Base-by-base conservation (phyloP, 2,113 vertebrate genomes). In the Phalacrocorax aristotelis region DNA sequence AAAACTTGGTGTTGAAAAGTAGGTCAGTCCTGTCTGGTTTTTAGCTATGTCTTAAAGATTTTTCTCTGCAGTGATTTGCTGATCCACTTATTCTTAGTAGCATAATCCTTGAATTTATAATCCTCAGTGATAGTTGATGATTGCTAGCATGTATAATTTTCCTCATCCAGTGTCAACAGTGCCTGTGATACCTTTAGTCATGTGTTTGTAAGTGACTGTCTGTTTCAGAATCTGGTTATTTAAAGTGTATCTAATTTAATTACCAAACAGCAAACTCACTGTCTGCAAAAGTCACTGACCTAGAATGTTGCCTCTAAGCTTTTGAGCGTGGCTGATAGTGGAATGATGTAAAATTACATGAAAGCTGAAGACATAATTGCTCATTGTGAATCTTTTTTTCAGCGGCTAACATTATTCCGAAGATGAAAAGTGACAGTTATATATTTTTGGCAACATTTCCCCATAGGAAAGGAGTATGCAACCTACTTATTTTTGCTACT, bases 291-390 rank as follows among this genome's bases (percentile, higher is more conserved):
- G 96, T 96, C 95, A 96, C 89, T 98, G 97, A 97, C 97, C 97
- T 97, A 97, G 96, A 97, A 98, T 87, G 76, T 95, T 97, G 96
- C 76, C 96, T 98, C 79, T 91, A 86, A 97, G 96, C 95, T 96
- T 97, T 92, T 93, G 87, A 96, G 96, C 83, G 38, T 72, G 89
- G 96, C 70, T 97, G 91, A 80, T 92, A 90, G 76, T 95, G 85
- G 70, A 96, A 81, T 96, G 97, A 97, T 98, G 88, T 96, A 97
- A 97, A 97, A 95, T 92, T 95, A 96, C 97, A 96, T 97, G 97
- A 97, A 97, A 95, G 95, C 94, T 93, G 96, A 95, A 97, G 90
- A 88, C 95, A 97, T 98, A 97, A 97, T 97, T 97, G 95, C 95
- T 96, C 96, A 95, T 91, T 96, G 92, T 95, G 75, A 81, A 83